These are phyloP conservation scores for Scomber colias DNA, from an alignment of 2,113 vertebrate genomes.

Conservation along the genomic window DNA sequence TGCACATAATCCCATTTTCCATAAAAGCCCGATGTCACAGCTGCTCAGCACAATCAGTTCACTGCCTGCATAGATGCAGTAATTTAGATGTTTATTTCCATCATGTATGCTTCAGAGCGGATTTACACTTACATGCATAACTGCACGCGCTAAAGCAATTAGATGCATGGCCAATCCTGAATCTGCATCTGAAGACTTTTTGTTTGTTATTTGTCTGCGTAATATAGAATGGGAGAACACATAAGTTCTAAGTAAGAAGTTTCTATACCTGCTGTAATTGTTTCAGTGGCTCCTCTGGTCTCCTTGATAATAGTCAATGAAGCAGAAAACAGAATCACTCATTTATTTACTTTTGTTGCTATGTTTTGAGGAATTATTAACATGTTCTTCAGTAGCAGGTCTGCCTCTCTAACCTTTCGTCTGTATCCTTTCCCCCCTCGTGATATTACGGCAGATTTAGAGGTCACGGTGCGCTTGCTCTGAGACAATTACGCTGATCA, in stretches of 20 bases:
- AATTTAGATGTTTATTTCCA: constrained; percentile 21
- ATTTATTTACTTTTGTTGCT: background rate
- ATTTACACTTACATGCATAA: constrained; percentile 17
- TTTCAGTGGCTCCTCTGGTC: background rate
- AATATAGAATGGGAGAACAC: background rate
- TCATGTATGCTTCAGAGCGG: background rate
- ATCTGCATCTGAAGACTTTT: background rate
- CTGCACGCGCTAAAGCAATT: constrained; percentile 18
- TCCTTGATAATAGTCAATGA: background rate
- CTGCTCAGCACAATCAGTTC: background rate
- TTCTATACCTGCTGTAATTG: background rate
- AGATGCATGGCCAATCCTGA: background rate
- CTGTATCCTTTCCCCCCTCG: background rate
- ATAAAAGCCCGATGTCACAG: constrained; percentile 13
- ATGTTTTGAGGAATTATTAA: background rate
- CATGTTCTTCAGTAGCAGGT: background rate
- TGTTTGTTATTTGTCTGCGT: constrained; percentile 29
- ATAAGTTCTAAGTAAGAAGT: background rate
- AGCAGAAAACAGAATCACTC: background rate
- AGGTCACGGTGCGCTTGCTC: background rate
- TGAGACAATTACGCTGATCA: background rate
- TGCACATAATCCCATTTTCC: background rate
- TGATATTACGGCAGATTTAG: background rate
- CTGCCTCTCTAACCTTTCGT: background rate
- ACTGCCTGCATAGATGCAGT: constrained; percentile 7